Evolutionary conservation across 92 coral and sea anemone species (phyloP), one percentile per base, ranked within the genome.

Genomic region (Parazoanthus swiftii): DNA sequence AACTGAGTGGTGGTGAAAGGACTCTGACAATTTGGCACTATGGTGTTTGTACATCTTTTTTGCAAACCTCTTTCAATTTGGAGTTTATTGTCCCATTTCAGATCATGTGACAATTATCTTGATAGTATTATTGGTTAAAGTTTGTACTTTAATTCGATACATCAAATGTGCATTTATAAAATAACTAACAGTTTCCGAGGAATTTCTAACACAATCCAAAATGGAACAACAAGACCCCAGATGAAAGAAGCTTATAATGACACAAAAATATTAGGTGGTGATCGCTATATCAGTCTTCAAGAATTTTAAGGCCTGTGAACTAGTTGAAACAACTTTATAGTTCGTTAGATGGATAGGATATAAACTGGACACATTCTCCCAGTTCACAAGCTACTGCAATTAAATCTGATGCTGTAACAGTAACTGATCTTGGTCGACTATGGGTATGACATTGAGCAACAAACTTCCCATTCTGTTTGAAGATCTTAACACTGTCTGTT

Each of bases 291-390:
- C 20, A 58, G 20, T 58, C 66, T 23, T 18, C 5, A 63, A 7
- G 13, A 4, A 9, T 29, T 21, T 20, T 8, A 21, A 20, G 70
- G 70, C 26, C 70, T 63, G 70, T 63, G 70, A 18, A 63, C 4
- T 3, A 20, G 15, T 20, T 54, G 20, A 54, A 54, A 54, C 2
- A 2, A 11, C 26, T 63, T 23, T 63, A 23, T 7, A 76, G 80
- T 38, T 39, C 37, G 11, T 44, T 21, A 0, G 51, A 39, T 76
- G 54, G 46, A 20, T 76, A 76, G 21, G 80, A 39, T 37, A 76
- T 76, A 76, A 76, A 76, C 51, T 76, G 80, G 46, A 76, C n/a
- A n/a, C 80, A 76, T 39, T 76, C 80, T 37, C 51, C 80, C 80
- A 33, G 20, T n/a, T 76, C 48, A 39, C 80, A 76, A 44, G 80